Conservation (phyloP, 2,113 vertebrate species). For the Semnopithecus entellus region DNA sequence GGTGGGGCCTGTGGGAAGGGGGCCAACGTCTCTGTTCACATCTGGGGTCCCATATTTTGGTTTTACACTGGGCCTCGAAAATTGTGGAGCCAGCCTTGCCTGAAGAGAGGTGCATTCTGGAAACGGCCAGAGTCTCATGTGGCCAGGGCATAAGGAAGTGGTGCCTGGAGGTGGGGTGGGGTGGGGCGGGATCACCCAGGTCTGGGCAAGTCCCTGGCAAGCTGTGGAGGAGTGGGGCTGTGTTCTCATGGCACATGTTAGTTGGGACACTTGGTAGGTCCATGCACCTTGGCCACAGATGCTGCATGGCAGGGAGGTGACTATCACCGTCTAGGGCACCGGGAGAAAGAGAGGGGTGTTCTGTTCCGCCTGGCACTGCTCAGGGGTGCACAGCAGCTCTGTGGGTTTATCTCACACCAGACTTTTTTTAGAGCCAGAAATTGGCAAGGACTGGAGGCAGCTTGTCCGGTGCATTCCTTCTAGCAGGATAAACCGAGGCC, state of each 20-base stretch:
- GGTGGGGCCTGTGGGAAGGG: neutral
- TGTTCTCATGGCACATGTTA: neutral
- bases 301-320: neutral
- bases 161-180: neutral
- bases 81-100: neutral
- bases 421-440: neutral
- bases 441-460: neutral
- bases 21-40: neutral
- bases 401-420: neutral
- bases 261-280: neutral
- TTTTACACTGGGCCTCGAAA: neutral
- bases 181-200: neutral
- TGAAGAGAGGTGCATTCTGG: neutral
- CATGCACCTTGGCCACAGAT: neutral
- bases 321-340: neutral
- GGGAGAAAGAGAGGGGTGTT: neutral
- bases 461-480: neutral
- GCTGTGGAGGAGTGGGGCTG: neutral
- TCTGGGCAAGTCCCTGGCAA: neutral
- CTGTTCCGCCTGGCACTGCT: neutral
- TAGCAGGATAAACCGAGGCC: neutral
- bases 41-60: neutral
- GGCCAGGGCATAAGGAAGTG: neutral
- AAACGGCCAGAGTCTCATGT: accelerated
- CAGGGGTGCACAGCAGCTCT: neutral